Conservation (phyloP, 2,888 invertebrate species). For the Eilema griseolum region DNA sequence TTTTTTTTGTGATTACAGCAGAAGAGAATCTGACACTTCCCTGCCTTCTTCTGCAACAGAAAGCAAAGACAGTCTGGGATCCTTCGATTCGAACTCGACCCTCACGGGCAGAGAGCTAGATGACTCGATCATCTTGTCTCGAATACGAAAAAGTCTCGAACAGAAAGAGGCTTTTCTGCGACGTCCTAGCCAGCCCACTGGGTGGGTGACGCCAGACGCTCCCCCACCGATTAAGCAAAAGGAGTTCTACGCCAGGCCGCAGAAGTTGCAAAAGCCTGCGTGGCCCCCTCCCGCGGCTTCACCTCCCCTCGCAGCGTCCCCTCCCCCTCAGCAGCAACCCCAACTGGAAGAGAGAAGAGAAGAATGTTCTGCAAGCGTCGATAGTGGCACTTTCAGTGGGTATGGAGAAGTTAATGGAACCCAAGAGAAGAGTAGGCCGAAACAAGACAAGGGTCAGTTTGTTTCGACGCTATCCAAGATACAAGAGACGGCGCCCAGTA, state of each 20-base stretch:
- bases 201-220: slow-evolving; percentile 85
- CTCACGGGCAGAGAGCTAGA: slow-evolving; percentile 90
- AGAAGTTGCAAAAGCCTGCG: slow-evolving; percentile 90
- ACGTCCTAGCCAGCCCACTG: slow-evolving; percentile 90
- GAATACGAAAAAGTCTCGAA: slow-evolving; percentile 94
- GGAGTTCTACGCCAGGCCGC: slow-evolving; percentile 93
- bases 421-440: slow-evolving; percentile 74
- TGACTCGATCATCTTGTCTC: slow-evolving; percentile 91
- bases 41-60: slow-evolving; percentile 89
- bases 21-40: slow-evolving; percentile 88
- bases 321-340: slow-evolving; percentile 79
- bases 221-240: slow-evolving; percentile 87
- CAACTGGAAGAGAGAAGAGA: slow-evolving; percentile 72
- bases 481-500: slow-evolving; percentile 86
- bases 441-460: slow-evolving; percentile 83
- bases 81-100: slow-evolving; percentile 90
- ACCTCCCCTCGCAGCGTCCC: slow-evolving; percentile 87
- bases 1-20: slow-evolving; percentile 63
- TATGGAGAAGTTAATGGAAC: slow-evolving; percentile 81
- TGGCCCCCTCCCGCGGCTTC: slow-evolving; percentile 89
- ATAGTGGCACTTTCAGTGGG: slow-evolving; percentile 80
- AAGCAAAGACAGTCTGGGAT: slow-evolving; percentile 90
- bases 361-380: slow-evolving; percentile 81
- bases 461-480: slow-evolving; percentile 89
- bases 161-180: slow-evolving; percentile 96